These are phyloP conservation scores for Kryptolebias ocellatus DNA, from an alignment of 2,797 vertebrate species.

Conservation along the genomic window DNA sequence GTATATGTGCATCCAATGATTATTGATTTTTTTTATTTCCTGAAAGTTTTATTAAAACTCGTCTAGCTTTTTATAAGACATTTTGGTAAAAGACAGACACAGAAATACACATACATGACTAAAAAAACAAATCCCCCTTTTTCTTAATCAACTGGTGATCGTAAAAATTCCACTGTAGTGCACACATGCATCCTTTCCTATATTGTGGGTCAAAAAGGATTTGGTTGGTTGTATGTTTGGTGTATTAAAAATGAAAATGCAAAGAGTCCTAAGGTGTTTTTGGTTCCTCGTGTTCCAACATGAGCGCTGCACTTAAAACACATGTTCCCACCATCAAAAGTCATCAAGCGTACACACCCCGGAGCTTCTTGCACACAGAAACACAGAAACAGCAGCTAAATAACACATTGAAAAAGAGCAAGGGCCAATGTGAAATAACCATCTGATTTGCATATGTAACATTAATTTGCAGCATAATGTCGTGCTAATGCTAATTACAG, in stretches of 20 bases:
- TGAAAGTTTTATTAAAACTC: too few species aligned
- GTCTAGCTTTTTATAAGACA: too few species aligned
- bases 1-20: too few species aligned
- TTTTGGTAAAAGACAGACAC: too few species aligned
- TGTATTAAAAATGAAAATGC: not conserved
- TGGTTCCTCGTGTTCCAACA: constrained; percentile 1
- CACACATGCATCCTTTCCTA: too few species aligned
- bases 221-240: not conserved
- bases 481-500: constrained; percentile 75
- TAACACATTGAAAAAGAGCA: not conserved
- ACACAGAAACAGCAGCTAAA: constrained; percentile 6
- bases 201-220: not conserved
- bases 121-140: too few species aligned
- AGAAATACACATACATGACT: too few species aligned
- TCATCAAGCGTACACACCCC: constrained; percentile 1
- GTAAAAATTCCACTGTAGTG: too few species aligned
- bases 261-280: not conserved
- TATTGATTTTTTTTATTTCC: too few species aligned
- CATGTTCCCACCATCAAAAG: constrained; percentile 9
- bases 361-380: constrained; percentile 4
- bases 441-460: constrained; percentile 65
- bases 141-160: too few species aligned
- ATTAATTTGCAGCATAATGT: constrained; percentile 69
- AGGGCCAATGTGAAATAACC: constrained; percentile 17
- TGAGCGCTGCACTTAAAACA: not conserved